Evolutionary conservation across 1,140 invertebrate species (phyloP), one percentile per base, ranked within the genome.

Genomic region (Nilaparvata lugens): DNA sequence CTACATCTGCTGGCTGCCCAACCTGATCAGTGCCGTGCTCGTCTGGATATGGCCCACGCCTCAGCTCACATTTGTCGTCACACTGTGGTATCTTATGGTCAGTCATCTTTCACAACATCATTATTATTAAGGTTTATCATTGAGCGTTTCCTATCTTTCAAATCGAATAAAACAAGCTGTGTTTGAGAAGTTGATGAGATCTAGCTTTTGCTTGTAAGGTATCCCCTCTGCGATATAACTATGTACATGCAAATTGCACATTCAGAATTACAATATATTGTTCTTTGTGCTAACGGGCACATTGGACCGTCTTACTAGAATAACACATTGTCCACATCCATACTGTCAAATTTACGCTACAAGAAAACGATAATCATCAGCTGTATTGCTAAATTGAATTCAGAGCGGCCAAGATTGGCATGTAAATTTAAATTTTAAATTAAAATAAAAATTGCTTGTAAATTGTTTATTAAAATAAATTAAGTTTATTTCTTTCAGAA

Each of bases 31-130:
- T 71, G 86, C 85, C 7, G 70, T 89, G 52, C 69, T 91, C 11
- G 67, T 91, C 5, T 91, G 88, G 87, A 75, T 85, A 60, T 90
- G 87, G 88, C 83, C 84, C 64, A 74, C 84, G 60, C 75, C 89
- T 54, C 87, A 87, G 4, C 74, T 79, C 11, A 81, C 78, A 68
- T 72, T 83, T 11, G 79, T 90, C n/a, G 79, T 88, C 43, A 74
- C 73, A 56, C 71, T 88, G 24, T 90, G 88, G 88, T 89, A 90
- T 68, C 79, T 87, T 42, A 91, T 90, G 88, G 88, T 89, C 73
- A 75, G 78, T 70, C 13, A 13, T 40, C 9, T 9, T 40, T 9
- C 9, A 9, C n/a, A 40, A 40, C n/a, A 40, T 9, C n/a, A 9
- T 9, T 9, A n/a, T 9, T 40, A 9, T 9, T 40, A 9, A 9